Evolutionary conservation across 1,140 invertebrate genomes (phyloP).

Genomic region (Drosophila pandora): DNA sequence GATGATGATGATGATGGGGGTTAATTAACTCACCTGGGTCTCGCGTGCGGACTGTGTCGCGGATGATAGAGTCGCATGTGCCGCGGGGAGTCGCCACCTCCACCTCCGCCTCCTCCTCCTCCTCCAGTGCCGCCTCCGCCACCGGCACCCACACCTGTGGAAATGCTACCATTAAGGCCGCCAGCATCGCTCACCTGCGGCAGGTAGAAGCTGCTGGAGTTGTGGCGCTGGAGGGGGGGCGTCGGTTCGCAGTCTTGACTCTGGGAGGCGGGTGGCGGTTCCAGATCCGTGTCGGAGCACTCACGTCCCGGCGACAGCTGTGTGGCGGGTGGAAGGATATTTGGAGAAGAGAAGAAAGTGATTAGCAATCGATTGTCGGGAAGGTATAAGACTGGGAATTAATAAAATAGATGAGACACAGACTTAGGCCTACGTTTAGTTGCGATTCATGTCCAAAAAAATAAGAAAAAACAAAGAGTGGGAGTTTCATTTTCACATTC

Average conservation of each 20-base stretch:
- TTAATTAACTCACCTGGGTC: slow-evolving; percentile 85
- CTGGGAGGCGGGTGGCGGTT: slow-evolving; percentile 92
- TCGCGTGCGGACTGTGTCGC: slow-evolving; percentile 90
- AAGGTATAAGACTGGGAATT: background rate
- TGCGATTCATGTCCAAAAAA: slow-evolving; percentile 35
- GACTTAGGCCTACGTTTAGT: slow-evolving; percentile 58
- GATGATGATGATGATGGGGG: background rate
- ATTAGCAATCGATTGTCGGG: slow-evolving; percentile 27
- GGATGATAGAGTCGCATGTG: slow-evolving; percentile 87
- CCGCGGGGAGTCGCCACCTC: slow-evolving; percentile 87
- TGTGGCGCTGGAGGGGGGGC: slow-evolving; percentile 94
- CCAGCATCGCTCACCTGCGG: slow-evolving; percentile 84
- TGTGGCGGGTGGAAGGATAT: background rate
- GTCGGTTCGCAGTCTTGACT: slow-evolving; percentile 97
- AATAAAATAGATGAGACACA: slow-evolving; percentile 41
- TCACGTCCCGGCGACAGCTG: slow-evolving; percentile 92
- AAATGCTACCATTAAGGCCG: slow-evolving; percentile 69
- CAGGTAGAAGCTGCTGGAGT: slow-evolving; percentile 96
- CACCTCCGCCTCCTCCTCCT: slow-evolving; percentile 30
- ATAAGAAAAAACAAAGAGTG: background rate
- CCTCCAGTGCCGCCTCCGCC: slow-evolving; percentile 2
- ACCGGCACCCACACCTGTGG: slow-evolving; percentile 48
- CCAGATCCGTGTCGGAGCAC: slow-evolving; percentile 91
- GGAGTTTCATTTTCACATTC: slow-evolving; percentile 11
- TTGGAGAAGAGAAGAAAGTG: background rate